Conservation (phyloP, 2,797 vertebrate genomes). For the Macropodus opercularis region DNA sequence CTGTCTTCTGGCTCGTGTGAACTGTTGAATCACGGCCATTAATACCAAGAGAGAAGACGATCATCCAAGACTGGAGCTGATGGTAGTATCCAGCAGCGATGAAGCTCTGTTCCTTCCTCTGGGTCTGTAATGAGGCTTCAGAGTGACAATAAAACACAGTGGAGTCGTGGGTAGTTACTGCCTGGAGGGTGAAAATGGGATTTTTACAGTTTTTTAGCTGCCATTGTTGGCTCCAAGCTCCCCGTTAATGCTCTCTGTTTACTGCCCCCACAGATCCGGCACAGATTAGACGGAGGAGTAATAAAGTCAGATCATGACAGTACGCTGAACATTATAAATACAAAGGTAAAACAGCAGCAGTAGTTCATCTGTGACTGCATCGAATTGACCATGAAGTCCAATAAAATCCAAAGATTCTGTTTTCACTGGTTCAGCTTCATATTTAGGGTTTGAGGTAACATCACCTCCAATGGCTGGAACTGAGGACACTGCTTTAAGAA, state of each 20-base stretch:
- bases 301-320: neutral
- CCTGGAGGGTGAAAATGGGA: neutral
- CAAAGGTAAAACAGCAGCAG: too few relatives aligned
- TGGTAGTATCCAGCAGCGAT: neutral
- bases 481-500: too few relatives aligned
- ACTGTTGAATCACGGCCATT: conserved; percentile 9
- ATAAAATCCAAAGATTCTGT: too few relatives aligned
- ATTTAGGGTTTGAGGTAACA: too few relatives aligned
- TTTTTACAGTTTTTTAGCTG: neutral
- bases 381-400: too few relatives aligned
- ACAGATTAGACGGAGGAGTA: neutral
- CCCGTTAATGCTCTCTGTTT: neutral
- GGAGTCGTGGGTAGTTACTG: neutral
- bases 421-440: too few relatives aligned
- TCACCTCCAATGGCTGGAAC: too few relatives aligned
- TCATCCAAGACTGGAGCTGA: neutral
- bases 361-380: too few relatives aligned
- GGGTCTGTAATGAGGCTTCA: conserved; percentile 14
- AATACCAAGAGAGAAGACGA: neutral
- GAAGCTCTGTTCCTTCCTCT: neutral
- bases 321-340: too few relatives aligned
- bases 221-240: neutral
- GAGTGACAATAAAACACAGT: conserved; percentile 11
- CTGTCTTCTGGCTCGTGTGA: conserved; percentile 7
- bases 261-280: neutral